Evolutionary conservation across 30 jellyfish, hydroid and myxozoan species (phyloP).

Genomic region (Hydra vulgaris): DNA sequence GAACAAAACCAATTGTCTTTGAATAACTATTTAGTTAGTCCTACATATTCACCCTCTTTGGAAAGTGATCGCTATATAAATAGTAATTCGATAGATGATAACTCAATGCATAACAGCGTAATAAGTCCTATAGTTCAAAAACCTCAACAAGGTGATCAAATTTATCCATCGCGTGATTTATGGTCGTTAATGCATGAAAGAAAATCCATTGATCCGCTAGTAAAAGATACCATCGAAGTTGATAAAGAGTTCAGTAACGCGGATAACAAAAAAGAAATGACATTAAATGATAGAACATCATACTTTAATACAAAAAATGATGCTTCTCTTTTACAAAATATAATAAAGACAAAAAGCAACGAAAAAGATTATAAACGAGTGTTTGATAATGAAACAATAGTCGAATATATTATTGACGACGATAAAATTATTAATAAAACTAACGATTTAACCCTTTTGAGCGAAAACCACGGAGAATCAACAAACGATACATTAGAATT

Average conservation of each 20-base stretch:
- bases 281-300: neutral
- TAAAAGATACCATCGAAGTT: too few species aligned
- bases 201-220: neutral
- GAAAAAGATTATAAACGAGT: conserved; percentile 20
- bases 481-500: conserved; percentile 23
- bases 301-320: neutral
- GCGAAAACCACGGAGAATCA: neutral
- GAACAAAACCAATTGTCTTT: neutral
- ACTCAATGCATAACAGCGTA: neutral
- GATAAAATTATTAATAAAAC: neutral
- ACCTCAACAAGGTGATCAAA: neutral
- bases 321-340: neutral
- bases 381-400: conserved; percentile 24
- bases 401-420: conserved; percentile 21
- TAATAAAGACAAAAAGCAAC: neutral
- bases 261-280: neutral
- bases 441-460: neutral
- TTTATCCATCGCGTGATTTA: neutral
- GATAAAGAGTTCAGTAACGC: neutral
- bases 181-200: neutral
- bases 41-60: neutral
- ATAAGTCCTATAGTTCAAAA: neutral
- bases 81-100: neutral
- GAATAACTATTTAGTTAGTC: neutral
- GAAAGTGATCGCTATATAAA: neutral